Evolutionary conservation across 2,113 vertebrate genomes (phyloP).

Genomic region (Chauna torquata): DNA sequence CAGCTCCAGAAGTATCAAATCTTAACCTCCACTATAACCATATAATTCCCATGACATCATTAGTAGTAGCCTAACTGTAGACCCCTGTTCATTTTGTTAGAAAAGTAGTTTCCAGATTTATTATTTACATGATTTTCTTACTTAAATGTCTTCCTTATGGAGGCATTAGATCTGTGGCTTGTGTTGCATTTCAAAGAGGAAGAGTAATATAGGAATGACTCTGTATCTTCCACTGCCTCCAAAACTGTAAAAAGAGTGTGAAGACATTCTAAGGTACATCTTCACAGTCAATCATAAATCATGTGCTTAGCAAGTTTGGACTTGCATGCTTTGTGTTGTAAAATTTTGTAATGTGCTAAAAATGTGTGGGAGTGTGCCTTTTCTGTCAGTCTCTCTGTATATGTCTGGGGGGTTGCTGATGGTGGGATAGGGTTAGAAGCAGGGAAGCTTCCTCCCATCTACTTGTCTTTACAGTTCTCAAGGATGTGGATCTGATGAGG

Average conservation of each 20-base stretch:
- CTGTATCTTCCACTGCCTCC: background rate
- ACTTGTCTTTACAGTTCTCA: background rate
- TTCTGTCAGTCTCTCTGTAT: background rate
- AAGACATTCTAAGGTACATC: background rate
- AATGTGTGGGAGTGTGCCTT: background rate
- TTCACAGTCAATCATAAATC: background rate
- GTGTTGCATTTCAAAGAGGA: background rate
- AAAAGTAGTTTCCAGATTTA: background rate
- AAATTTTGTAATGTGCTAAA: background rate
- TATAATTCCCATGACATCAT: background rate
- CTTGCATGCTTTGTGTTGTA: background rate
- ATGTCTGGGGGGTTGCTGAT: background rate
- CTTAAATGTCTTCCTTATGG: background rate
- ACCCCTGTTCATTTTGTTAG: background rate
- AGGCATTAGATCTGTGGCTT: background rate
- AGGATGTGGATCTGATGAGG: background rate
- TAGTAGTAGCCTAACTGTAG: background rate
- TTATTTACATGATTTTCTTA: background rate
- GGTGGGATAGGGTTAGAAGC: background rate
- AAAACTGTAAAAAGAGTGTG: fast-evolving
- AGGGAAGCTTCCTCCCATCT: background rate
- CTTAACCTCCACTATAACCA: background rate
- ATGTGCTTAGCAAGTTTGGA: background rate
- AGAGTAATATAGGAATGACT: background rate
- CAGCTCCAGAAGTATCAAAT: background rate